phyloP scores from a whole-genome alignment of 1,140 invertebrate genomes.

The Lutraria rhynchaena region DNA sequence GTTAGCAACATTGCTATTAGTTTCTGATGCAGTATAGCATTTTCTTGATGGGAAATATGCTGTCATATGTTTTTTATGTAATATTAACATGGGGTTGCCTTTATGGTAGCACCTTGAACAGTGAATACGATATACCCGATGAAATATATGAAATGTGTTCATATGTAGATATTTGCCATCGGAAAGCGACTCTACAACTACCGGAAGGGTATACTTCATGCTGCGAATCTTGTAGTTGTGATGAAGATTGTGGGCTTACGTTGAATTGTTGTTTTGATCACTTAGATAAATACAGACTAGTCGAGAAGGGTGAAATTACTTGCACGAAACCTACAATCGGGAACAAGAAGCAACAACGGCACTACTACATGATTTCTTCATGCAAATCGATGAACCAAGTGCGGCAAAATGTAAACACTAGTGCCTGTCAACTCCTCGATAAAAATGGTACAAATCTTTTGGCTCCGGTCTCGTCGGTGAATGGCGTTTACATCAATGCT shows the following conservation, averaged over 20 bases:
- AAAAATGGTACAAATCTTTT: neutral
- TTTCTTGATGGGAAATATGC: too few species aligned
- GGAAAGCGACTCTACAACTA: neutral
- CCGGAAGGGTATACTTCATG: neutral
- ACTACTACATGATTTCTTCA: neutral
- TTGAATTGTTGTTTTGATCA: conserved; percentile 9
- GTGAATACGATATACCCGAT: too few species aligned
- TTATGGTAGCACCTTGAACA: too few species aligned
- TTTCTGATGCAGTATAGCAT: too few species aligned
- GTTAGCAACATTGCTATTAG: too few species aligned
- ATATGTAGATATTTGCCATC: neutral
- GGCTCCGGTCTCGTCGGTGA: neutral
- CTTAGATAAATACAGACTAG: neutral
- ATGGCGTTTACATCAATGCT: neutral
- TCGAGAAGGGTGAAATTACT: neutral
- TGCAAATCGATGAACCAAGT: neutral
- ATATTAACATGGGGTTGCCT: too few species aligned
- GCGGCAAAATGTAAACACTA: neutral
- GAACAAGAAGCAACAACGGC: neutral
- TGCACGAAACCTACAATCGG: neutral
- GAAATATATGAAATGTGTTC: neutral
- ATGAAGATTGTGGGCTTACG: neutral
- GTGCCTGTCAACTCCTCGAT: neutral
- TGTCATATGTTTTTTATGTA: too few species aligned
- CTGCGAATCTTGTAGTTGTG: neutral